Percentiles rank a stretch among this genome's conserved stretches.
These are phyloP conservation scores for Polypterus bichir DNA, from an alignment of 2,113 vertebrate species.

Conservation along the genomic window DNA sequence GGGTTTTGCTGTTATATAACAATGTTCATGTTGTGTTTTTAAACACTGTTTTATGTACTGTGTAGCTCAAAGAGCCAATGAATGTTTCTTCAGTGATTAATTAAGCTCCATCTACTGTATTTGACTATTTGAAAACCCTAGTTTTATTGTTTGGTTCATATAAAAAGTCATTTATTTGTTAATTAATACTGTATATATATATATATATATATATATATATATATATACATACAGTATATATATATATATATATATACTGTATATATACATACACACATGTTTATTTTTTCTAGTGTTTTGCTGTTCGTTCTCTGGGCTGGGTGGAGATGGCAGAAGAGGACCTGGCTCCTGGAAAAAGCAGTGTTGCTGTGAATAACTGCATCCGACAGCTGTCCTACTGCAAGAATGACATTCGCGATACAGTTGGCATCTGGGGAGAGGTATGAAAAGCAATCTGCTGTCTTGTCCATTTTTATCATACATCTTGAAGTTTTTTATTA, in stretches of 20 bases:
- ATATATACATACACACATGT: conserved; percentile 5
- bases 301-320: conserved; percentile 89
- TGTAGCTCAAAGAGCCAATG: too few species aligned
- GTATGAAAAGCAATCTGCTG: conserved; percentile 36
- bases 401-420: conserved; percentile 93
- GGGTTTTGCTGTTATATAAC: too few species aligned
- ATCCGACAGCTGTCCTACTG: conserved; percentile 92
- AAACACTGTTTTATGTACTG: too few species aligned
- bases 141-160: too few species aligned
- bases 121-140: too few species aligned
- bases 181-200: not conserved
- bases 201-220: conserved; percentile 5
- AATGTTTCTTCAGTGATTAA: too few species aligned
- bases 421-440: conserved; percentile 91
- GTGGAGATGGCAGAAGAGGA: conserved; percentile 91
- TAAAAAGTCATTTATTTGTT: too few species aligned
- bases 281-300: conserved; percentile 60
- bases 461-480: too few species aligned
- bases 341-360: conserved; percentile 77
- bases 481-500: too few species aligned
- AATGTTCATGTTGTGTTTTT: too few species aligned
- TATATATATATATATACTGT: not conserved
- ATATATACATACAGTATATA: not conserved
- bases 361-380: conserved; percentile 83
- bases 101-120: too few species aligned